Conservation (phyloP, 2,113 vertebrate genomes). For the Myotis davidii region DNA sequence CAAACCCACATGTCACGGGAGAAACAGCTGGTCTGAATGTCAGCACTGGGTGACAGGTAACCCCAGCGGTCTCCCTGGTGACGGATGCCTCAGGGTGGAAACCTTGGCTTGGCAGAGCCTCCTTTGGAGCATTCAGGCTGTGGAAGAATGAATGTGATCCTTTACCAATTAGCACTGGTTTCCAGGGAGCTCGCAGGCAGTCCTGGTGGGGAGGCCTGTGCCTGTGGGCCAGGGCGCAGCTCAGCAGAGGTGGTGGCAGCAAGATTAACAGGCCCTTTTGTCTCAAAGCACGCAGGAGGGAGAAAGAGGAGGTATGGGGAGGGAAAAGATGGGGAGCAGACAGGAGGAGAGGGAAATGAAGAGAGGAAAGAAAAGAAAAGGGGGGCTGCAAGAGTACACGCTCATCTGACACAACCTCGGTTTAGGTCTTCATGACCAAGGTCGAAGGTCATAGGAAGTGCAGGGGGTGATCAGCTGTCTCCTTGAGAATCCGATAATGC, state of each 20-base stretch:
- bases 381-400: fast-evolving
- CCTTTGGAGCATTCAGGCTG: background rate
- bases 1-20: background rate
- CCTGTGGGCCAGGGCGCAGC: background rate
- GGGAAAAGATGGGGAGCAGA: background rate
- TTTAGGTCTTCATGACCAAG: background rate
- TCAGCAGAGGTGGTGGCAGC: background rate
- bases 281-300: background rate
- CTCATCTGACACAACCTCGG: background rate
- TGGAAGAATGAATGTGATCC: background rate
- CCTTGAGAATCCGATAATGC: background rate
- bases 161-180: conserved; percentile 12
- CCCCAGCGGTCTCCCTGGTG: background rate
- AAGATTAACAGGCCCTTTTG: conserved; percentile 31
- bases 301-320: background rate
- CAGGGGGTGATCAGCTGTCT: background rate
- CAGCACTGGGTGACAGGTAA: conserved; percentile 5
- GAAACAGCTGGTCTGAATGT: conserved; percentile 8
- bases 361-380: background rate
- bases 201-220: background rate
- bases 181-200: background rate
- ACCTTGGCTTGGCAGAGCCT: background rate
- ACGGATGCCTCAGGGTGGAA: background rate
- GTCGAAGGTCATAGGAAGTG: background rate
- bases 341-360: background rate